A percentile compares a stretch with the other conserved stretches of the same genome.
phyloP scores from a whole-genome alignment of 2,888 invertebrate genomes.

The Spatulosminthurus flaviceps region DNA sequence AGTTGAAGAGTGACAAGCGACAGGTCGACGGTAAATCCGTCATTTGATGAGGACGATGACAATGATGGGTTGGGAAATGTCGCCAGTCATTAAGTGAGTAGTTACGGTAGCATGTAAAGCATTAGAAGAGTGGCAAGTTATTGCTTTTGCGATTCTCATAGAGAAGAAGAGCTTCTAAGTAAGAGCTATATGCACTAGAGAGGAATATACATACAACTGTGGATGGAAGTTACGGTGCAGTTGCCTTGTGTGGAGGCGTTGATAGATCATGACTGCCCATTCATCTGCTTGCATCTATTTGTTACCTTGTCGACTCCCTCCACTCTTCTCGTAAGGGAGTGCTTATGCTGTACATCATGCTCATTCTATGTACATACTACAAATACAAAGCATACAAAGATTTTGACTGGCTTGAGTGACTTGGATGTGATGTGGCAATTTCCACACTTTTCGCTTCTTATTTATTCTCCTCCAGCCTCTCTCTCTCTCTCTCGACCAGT shows the following conservation, averaged over 20 bases:
- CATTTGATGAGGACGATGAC: constrained; percentile 30
- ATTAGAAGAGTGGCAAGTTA: too few relatives aligned
- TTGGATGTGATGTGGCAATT: constrained; percentile 14
- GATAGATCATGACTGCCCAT: constrained; percentile 59
- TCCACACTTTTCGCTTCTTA: not conserved
- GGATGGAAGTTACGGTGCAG: not conserved
- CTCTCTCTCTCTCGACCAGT: constrained; percentile 13
- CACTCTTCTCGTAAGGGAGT: not conserved
- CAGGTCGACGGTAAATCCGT: constrained; percentile 35
- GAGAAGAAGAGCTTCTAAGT: not conserved
- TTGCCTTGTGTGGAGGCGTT: constrained; percentile 54
- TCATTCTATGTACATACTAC: not conserved
- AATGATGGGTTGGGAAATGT: constrained; percentile 39
- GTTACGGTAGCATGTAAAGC: constrained; percentile 11
- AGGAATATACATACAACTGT: not conserved
- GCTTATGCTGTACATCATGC: not conserved
- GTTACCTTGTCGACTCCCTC: constrained; percentile 11
- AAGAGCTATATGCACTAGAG: not conserved
- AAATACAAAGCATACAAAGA: not conserved
- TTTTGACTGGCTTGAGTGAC: not conserved
- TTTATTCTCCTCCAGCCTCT: not conserved
- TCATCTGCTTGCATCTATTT: constrained; percentile 47
- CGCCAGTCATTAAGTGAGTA: constrained; percentile 41
- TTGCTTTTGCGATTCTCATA: too few relatives aligned
- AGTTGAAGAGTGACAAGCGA: constrained; percentile 24